Base-by-base conservation (phyloP, 2,888 invertebrate genomes). In the Sarcophaga caerulescens region DNA sequence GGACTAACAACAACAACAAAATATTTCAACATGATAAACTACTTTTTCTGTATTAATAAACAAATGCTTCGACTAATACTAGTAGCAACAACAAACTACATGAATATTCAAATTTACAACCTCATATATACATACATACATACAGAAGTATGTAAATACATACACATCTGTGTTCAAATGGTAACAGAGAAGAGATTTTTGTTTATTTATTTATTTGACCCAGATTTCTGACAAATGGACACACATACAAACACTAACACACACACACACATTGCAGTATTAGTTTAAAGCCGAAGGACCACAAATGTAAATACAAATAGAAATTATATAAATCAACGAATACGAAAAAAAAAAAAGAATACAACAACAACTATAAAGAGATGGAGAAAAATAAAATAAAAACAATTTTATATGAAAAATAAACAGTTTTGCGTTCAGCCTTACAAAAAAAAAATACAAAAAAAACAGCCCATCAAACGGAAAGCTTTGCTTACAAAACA, bases 171-270 rank as follows among this genome's bases (percentile, higher is more conserved):
- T 35, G 35, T 35, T 35, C 52, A 52, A 52, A 52, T 52, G 17
- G 52, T 14, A 52, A 57, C 19, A 35, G 59, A 70, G 52, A 66
- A 75, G 45, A 60, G 57, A 60, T 65, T 71, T 70, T 81, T 75
- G 62, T 84, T 81, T 84, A 70, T 84, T 84, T 86, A 86, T 86
- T 86, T 84, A 81, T 78, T 86, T 86, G 84, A 86, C 86, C 86
- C 81, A 86, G 81, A 84, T 86, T 75, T 84, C 45, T 47, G 78
- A 45, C 52, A 79, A 82, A 80, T 63, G 74, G 78, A 73, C 73
- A 47, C 81, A 25, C 57, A 62, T 25, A 62, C 62, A 14, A 11
- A 14, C 11, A 70, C 65, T 70, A n/a, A 25, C 44, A 25, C 47
- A 76, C 12, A 4, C 57, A 69, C 23, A 57, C 44, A 57, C 2